Evolutionary conservation across 2,113 vertebrate species (phyloP).

Genomic region (Gobio gobio): DNA sequence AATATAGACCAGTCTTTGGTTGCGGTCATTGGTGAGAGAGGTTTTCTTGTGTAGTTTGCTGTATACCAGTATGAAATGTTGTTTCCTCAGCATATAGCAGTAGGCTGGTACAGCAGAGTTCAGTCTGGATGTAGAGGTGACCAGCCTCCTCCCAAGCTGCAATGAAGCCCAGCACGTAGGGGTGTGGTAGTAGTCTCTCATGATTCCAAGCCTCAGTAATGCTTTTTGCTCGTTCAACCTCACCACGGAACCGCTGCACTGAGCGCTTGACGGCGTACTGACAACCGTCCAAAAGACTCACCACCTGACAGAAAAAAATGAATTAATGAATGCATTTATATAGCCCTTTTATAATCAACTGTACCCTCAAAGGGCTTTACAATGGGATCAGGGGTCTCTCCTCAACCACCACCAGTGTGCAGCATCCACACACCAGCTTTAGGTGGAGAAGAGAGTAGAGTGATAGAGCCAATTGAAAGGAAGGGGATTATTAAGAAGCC

Average conservation of each 20-base stretch:
- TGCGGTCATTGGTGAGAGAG: not conserved
- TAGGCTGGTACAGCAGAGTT: constrained; percentile 85
- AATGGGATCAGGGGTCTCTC: too few species aligned
- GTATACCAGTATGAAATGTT: constrained; percentile 67
- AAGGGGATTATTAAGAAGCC: too few species aligned
- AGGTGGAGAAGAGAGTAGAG: too few species aligned
- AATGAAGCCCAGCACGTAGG: constrained; percentile 81
- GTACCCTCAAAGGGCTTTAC: too few species aligned
- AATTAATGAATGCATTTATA: too few species aligned
- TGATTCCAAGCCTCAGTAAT: constrained; percentile 85
- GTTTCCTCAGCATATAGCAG: constrained; percentile 80
- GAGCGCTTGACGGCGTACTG: constrained; percentile 89
- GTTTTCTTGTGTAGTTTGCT: not conserved
- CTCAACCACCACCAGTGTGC: too few species aligned
- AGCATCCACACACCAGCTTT: too few species aligned
- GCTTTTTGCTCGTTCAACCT: constrained; percentile 79
- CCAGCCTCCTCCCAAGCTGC: constrained; percentile 88
- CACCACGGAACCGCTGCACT: constrained; percentile 83
- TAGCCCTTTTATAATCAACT: too few species aligned
- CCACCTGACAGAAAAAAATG: constrained; percentile 73
- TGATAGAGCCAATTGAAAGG: too few species aligned
- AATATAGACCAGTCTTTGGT: too few species aligned
- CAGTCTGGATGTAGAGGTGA: constrained; percentile 88
- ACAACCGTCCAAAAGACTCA: constrained; percentile 76
- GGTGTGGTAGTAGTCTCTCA: constrained; percentile 82